Base-by-base conservation (phyloP, 1,140 invertebrate species). In the Hesperophylax magnus region DNA sequence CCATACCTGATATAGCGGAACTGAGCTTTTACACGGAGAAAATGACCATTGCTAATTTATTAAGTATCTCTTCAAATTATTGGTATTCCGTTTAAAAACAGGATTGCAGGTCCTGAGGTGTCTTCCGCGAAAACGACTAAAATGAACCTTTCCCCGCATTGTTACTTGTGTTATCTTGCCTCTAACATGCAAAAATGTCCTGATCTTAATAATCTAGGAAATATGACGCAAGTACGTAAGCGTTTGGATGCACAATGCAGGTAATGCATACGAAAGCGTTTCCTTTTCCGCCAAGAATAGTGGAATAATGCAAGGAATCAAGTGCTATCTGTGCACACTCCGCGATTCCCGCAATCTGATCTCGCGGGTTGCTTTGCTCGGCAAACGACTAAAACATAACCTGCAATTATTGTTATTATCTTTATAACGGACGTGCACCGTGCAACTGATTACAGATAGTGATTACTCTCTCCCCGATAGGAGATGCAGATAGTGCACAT, bases 331-430 rank as follows among this genome's bases (percentile, higher is more conserved):
- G 2, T 18, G 39, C 34, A 67, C 61, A 47, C 67, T 39, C 20
- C 27, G 22, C 17, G 14, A 15, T 67, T 6, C 14, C 24, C 2
- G 67, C 39, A 18, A 71, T 71, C 67, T 52, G 67, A 71, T 71
- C 67, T 71, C 67, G 67, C 34, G 63, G 47, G 27, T 52, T 7
- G 78, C 34, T 53, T 24, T 22, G 24, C 39, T n/a, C 47, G 58
- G 77, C n/a, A 54, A 18, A 67, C 18, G 65, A 47, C 20, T 60
- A 58, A 53, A 75, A 75, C 53, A 60, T 58, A 75, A 58, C 72
- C 53, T 58, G 54, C 72, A 75, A 75, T 75, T 75, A 58, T 75
- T 75, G 65, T 47, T 60, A 78, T 63, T 60, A 78, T 78, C 61
- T 31, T 27, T 22, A 11, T 27, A 39, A 5, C 65, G 52, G 67